Percentiles rank a stretch among this genome's conserved stretches.
Evolutionary conservation across 2,113 vertebrate genomes (phyloP).

Genomic region (Nycticebus coucang): DNA sequence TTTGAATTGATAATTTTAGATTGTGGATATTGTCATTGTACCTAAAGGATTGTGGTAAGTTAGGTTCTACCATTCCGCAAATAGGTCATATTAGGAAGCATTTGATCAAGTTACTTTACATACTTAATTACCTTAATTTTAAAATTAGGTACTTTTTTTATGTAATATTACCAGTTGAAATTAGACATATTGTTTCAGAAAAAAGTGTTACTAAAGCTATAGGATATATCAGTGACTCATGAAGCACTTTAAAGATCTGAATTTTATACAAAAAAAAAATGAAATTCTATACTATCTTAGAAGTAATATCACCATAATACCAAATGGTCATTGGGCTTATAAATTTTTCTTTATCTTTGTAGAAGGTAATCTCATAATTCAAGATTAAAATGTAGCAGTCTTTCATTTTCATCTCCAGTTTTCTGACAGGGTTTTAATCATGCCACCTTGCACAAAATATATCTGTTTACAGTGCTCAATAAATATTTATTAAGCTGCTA

Average conservation of each 20-base stretch:
- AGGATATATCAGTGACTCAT: background rate
- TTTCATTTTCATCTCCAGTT: slow-evolving; percentile 24
- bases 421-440: background rate
- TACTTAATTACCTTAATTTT: background rate
- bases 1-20: slow-evolving; percentile 23
- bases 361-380: background rate
- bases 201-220: background rate
- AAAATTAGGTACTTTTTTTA: background rate
- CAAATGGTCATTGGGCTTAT: background rate
- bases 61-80: background rate
- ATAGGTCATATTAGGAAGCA: background rate
- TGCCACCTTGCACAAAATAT: background rate
- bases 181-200: background rate
- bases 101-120: slow-evolving; percentile 6
- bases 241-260: background rate
- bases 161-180: slow-evolving; percentile 24
- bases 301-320: background rate
- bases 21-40: background rate
- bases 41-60: background rate
- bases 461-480: background rate
- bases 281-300: background rate
- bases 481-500: slow-evolving; percentile 33
- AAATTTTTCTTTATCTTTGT: slow-evolving; percentile 3
- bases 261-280: background rate
- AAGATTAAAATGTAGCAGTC: background rate